Evolutionary conservation across 2,888 invertebrate species (phyloP).

Genomic region (Phlogophora meticulosa): DNA sequence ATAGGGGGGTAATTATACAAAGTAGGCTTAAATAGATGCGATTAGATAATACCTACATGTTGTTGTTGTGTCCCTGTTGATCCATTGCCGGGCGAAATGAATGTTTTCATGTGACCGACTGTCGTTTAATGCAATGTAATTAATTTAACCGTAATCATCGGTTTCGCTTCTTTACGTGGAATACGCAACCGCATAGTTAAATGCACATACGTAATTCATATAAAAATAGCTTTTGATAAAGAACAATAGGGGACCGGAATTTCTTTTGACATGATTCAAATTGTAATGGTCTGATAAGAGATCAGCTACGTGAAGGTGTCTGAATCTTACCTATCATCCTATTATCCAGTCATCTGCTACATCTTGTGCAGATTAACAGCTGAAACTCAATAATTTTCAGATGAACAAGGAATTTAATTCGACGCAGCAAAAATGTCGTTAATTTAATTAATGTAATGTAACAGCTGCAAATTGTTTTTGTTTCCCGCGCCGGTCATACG

Average conservation of each 20-base stretch:
- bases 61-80: conserved; percentile 65
- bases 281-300: conserved; percentile 43
- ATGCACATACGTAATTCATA: conserved; percentile 28
- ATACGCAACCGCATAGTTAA: conserved; percentile 17
- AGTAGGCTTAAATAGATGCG: conserved; percentile 64
- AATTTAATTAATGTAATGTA: conserved; percentile 63
- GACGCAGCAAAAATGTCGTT: conserved; percentile 62
- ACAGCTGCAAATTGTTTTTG: conserved; percentile 65
- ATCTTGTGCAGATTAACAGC: conserved; percentile 58
- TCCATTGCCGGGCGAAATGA: conserved; percentile 64
- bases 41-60: conserved; percentile 64
- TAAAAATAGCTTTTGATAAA: conserved; percentile 24
- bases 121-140: conserved; percentile 63
- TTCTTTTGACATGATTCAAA: conserved; percentile 44
- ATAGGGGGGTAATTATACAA: conserved; percentile 60
- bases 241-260: conserved; percentile 45
- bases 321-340: conserved; percentile 6
- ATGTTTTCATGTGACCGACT: conserved; percentile 61
- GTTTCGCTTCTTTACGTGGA: conserved; percentile 46
- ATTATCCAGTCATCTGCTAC: conserved; percentile 42
- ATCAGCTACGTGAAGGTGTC: conserved; percentile 25
- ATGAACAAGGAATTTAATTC: conserved; percentile 60
- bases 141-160: conserved; percentile 49
- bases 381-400: conserved; percentile 59
- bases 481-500: conserved; percentile 46